These are phyloP conservation scores for Drosophila paulistorum DNA, from an alignment of 1,140 invertebrate species.

Conservation along the genomic window DNA sequence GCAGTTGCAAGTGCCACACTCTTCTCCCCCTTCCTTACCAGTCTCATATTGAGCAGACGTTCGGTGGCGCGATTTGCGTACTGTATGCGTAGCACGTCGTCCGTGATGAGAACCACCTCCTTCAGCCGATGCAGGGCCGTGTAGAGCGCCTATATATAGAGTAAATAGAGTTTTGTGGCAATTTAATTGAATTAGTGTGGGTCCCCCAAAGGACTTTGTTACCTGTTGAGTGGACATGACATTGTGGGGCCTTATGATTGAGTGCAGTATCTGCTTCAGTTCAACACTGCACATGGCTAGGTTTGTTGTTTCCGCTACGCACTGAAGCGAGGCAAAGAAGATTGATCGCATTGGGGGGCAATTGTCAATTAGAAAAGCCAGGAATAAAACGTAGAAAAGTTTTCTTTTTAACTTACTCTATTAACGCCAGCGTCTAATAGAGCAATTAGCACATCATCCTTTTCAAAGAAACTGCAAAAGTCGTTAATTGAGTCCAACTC, in stretches of 20 bases:
- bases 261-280: conserved; percentile 88
- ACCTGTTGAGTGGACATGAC: conserved; percentile 83
- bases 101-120: conserved; percentile 94
- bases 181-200: conserved; percentile 85
- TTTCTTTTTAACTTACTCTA: conserved; percentile 85
- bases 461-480: conserved; percentile 88
- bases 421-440: conserved; percentile 89
- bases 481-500: conserved; percentile 39
- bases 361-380: conserved; percentile 40
- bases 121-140: conserved; percentile 92
- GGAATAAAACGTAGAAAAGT: too few species aligned
- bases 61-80: conserved; percentile 81
- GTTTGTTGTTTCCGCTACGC: conserved; percentile 88
- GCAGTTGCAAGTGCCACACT: conserved; percentile 10
- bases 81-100: conserved; percentile 92
- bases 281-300: conserved; percentile 89
- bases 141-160: conserved; percentile 87
- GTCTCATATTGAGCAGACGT: conserved; percentile 80
- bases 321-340: conserved; percentile 83
- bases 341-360: background rate
- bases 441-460: conserved; percentile 87
- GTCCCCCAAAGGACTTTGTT: conserved; percentile 58
- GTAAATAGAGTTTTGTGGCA: conserved; percentile 54
- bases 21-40: conserved; percentile 61
- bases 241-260: conserved; percentile 86